A percentile compares a stretch with the other conserved stretches of the same genome.
phyloP scores from a whole-genome alignment of 1,140 invertebrate species.

The Scylla paramamosain region DNA sequence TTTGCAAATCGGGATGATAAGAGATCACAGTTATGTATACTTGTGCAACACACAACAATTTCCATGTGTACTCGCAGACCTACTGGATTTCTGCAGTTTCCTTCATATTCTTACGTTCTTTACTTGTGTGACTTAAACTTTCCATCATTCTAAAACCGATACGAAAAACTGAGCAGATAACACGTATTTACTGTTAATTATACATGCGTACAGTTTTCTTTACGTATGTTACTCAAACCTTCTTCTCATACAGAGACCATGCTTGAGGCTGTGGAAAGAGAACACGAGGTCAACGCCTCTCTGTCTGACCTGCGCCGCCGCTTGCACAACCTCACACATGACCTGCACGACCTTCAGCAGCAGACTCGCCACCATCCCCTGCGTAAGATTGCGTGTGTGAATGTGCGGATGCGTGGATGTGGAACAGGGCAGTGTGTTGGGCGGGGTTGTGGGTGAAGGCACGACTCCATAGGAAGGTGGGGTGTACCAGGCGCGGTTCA shows the following conservation, averaged over 20 bases:
- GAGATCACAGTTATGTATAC: no score
- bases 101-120: no score
- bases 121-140: no score
- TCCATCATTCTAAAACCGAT: no score
- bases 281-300: slow-evolving; percentile 17
- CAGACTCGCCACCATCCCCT: neutral
- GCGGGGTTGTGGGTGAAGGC: neutral
- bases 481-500: neutral
- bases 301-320: neutral
- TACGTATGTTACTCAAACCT: neutral
- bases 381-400: neutral
- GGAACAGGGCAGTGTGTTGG: neutral
- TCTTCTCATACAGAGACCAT: neutral
- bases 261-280: neutral
- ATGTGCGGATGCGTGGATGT: neutral
- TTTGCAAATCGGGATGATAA: no score
- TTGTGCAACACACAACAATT: no score
- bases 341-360: neutral
- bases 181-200: no score
- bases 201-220: no score
- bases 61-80: no score
- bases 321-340: neutral
- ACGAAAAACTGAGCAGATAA: no score
- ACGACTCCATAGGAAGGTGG: neutral
- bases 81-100: no score